phyloP scores from a whole-genome alignment of 2,888 invertebrate species.

The Halocaridina rubra region DNA sequence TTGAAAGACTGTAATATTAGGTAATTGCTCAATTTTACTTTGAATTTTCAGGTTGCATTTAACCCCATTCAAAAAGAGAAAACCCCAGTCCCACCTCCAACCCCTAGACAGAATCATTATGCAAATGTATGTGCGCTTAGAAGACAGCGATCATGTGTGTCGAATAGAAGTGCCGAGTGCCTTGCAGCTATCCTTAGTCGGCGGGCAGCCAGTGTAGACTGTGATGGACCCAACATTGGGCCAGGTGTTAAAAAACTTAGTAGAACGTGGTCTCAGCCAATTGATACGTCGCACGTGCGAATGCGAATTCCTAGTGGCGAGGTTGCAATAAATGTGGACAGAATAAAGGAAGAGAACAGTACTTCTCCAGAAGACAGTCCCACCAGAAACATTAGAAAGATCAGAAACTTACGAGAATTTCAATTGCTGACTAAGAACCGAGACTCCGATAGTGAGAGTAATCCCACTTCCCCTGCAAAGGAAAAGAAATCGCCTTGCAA shows the following conservation, averaged over 20 bases:
- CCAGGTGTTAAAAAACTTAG: constrained; percentile 37
- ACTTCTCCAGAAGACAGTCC: constrained; percentile 57
- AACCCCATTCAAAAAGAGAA: constrained; percentile 44
- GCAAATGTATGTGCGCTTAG: constrained; percentile 88
- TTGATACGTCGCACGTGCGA: constrained; percentile 33
- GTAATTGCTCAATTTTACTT: no score
- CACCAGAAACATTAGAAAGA: constrained; percentile 50
- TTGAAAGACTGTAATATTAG: no score
- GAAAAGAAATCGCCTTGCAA: constrained; percentile 13
- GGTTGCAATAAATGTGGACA: constrained; percentile 30
- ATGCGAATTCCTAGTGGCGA: constrained; percentile 40
- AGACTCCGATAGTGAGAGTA: constrained; percentile 55
- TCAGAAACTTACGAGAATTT: constrained; percentile 61
- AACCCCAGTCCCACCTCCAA: constrained; percentile 27
- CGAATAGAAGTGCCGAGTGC: constrained; percentile 67
- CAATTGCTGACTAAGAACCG: constrained; percentile 44
- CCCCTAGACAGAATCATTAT: constrained; percentile 70
- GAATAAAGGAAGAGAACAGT: constrained; percentile 50
- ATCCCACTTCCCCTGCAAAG: constrained; percentile 32
- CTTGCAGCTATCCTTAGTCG: constrained; percentile 58
- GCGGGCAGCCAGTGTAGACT: constrained; percentile 50
- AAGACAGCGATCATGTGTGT: constrained; percentile 85
- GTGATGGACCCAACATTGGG: constrained; percentile 24
- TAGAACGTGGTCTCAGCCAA: constrained; percentile 48
- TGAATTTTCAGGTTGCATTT: constrained; percentile 35